Percentiles rank a stretch among this genome's conserved stretches.
These are phyloP conservation scores for Pteruthius melanotis DNA, from an alignment of 2,113 vertebrate species.

Conservation along the genomic window DNA sequence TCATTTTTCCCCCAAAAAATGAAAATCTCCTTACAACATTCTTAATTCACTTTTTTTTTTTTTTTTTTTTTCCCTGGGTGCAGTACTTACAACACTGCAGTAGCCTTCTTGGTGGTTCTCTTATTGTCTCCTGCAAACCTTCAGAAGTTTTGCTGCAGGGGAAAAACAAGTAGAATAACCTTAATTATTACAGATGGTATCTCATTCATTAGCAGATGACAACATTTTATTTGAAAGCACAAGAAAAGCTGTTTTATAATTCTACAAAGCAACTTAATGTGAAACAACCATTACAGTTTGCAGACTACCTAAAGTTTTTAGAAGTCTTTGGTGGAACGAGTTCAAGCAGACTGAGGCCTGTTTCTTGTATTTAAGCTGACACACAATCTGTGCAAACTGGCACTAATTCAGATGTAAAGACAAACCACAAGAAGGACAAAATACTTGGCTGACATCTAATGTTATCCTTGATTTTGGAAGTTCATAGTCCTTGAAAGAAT, in stretches of 20 bases:
- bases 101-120: constrained; percentile 51
- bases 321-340: constrained; percentile 67
- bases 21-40: constrained; percentile 53
- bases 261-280: constrained; percentile 70
- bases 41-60: constrained; percentile 52
- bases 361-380: constrained; percentile 70
- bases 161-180: constrained; percentile 65
- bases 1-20: constrained; percentile 11
- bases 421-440: constrained; percentile 71
- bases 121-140: constrained; percentile 59
- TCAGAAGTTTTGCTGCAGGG: constrained; percentile 71
- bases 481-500: constrained; percentile 55
- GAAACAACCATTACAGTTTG: constrained; percentile 50
- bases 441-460: constrained; percentile 69
- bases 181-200: constrained; percentile 73
- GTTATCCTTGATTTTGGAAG: constrained; percentile 54
- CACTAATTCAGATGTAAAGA: constrained; percentile 69
- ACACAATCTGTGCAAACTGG: constrained; percentile 73
- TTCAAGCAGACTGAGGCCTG: constrained; percentile 67
- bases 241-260: constrained; percentile 69
- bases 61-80: not conserved
- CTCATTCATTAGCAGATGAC: constrained; percentile 67
- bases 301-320: constrained; percentile 65
- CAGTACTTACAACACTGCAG: constrained; percentile 68
- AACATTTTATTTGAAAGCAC: constrained; percentile 73